Base-by-base conservation (phyloP, 2,888 invertebrate species). In the Yponomeuta cagnagella region DNA sequence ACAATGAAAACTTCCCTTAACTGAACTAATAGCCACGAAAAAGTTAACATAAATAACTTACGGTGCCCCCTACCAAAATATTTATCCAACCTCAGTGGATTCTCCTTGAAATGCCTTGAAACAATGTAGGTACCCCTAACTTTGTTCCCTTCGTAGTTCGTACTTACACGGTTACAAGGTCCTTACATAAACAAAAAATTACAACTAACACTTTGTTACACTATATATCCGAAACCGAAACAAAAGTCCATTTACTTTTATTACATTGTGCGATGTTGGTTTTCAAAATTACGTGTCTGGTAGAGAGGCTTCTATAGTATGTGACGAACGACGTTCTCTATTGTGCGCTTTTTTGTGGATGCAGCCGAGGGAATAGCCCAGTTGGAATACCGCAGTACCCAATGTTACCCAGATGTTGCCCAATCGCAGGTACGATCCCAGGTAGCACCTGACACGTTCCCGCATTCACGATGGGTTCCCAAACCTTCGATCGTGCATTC, bases 401-500 rank as follows among this genome's bases (percentile, higher is more conserved):
- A 23, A 23, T 23, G 23, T 23, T 23, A 23, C 23, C 23, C 23
- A 23, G 23, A 23, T 23, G 23, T 79, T 79, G 81, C 76, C 77
- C n/a, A 15, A 37, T 15, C 1, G 80, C 88, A 89, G 88, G 88
- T 88, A 88, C 75, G 74, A 71, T 72, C 76, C 81, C 79, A 82
- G 80, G 83, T 82, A 84, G 80, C 86, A 87, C 85, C 85, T 87
- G 86, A 83, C 86, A 86, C 82, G 82, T 78, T 79, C 79, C 76
- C 77, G 78, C 79, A 80, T 77, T 74, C 76, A 75, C 74, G 72
- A 71, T 73, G 71, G 72, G 65, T 31, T 58, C 69, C 10, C 48
- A 71, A 72, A 31, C 66, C 70, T 70, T 70, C 64, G 70, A 52
- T 6, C 65, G 30, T 33, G 52, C 52, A 68, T 68, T 68, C 52